Base-by-base conservation (phyloP, 2,113 vertebrate species). In the Coptodon rendalli region DNA sequence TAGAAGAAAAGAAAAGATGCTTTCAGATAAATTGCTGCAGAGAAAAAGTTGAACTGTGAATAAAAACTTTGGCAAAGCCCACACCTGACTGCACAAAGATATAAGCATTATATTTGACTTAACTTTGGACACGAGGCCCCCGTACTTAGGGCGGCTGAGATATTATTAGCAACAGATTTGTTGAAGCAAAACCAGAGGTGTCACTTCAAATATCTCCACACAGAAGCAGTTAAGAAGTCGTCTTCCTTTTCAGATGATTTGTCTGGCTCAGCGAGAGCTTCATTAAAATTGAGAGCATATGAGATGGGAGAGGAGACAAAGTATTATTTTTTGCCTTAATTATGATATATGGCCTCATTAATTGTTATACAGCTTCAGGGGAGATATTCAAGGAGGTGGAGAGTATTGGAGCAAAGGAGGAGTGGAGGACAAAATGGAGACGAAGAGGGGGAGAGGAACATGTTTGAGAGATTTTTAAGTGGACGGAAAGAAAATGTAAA, bases 321-420 rank as follows among this genome's bases (percentile, higher is more conserved):
- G 19, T 56, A 38, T 89, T 90, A 48, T 85, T 86, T 83, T 83
- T 80, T 29, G 34, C n/a, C 57, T 89, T 93, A 90, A 93, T 94
- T 89, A 85, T 86, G 90, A 95, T 88, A 89, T 87, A 90, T 86
- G 10, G 56, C 53, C 85, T 89, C 71, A 82, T 90, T 89, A 86
- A 91, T 87, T 84, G 40, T 86, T n/a, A 13, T 10, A 6, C n/a
- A 80, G 85, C 71, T 88, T 76, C 45, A 34, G 88, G 71, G 81
- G 78, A 52, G 50, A 68, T 57, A 52, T 54, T 57, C 4, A 81
- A 86, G 9, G 43, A 71, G 50, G 19, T 17, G 3, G 24, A 79
- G 52, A 43, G 36, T 27, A 13, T 22, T 29, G 43, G 31, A 54
- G 57, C 34, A 54, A 34, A n/a, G 68, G 45, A 19, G 4, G 5